Evolutionary conservation across 1,140 invertebrate species (phyloP), one percentile per base, ranked within the genome.

Genomic region (Plectus sambesii): DNA sequence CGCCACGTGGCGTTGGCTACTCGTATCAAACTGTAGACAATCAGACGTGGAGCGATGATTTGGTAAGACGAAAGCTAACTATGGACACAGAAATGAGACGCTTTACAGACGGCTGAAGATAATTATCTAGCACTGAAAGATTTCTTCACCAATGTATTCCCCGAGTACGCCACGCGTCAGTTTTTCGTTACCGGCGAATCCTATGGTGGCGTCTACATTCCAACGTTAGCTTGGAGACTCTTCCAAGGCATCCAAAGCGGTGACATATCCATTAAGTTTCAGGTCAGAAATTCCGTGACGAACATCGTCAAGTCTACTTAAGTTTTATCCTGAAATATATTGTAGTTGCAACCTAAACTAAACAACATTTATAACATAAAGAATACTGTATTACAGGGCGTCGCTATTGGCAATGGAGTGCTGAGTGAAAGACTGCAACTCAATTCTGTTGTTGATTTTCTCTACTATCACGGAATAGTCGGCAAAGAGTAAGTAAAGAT

Each of bases 91-190:
- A 8, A 48, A 58, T 44, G 29, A 51, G 17, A 9, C 25, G 70
- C 2, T 3, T 50, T 50, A 19, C 15, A n/a, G n/a, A n/a, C n/a
- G n/a, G n/a, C n/a, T n/a, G n/a, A n/a, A n/a, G 61, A 73, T 44
- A 74, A 74, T 51, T 67, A 67, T 43, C 36, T 59, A 2, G 74
- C 73, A 20, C 33, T 76, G 29, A 61, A 72, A 49, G 42, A 68
- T 43, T 75, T 74, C 59, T 72, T 75, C 50, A 27, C 41, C n/a
- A 73, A n/a, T n/a, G 38, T 74, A 53, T 76, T 72, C 58, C 73
- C 73, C 9, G 66, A 74, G 50, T 75, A 68, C 49, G 51, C 50
- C 12, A 53, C 55, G 3, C 71, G 62, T 49, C 55, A 60, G n/a
- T 70, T 72, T 24, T 72, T 66, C 40, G 55, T 72, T 23, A 65